phyloP scores from a whole-genome alignment of 2,113 vertebrate genomes.

The Antechinus stuartii region DNA sequence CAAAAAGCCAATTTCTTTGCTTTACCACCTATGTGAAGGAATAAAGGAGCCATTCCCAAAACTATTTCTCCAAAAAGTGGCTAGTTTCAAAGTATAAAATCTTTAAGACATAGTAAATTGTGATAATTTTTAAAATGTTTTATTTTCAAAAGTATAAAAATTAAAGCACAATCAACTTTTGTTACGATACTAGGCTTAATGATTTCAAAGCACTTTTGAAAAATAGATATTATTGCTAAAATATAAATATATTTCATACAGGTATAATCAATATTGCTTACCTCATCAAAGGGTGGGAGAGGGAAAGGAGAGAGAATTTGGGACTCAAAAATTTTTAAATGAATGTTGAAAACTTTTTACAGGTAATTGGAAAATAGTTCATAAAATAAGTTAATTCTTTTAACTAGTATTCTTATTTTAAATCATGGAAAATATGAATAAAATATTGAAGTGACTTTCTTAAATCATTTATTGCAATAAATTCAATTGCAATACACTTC shows the following conservation, averaged over 20 bases:
- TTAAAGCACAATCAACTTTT: neutral
- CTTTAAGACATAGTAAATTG: neutral
- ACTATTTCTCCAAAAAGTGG: neutral
- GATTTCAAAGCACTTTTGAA: neutral
- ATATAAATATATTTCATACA: neutral
- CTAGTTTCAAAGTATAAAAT: conserved; percentile 29
- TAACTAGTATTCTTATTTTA: conserved; percentile 1
- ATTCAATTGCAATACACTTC: neutral
- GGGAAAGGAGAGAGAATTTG: neutral
- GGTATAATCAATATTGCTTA: neutral
- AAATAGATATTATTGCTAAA: neutral
- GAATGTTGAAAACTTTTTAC: neutral
- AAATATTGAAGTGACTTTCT: neutral
- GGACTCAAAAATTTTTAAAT: neutral
- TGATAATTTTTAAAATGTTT: neutral
- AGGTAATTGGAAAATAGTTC: neutral
- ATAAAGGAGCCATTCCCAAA: neutral
- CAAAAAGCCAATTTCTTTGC: neutral
- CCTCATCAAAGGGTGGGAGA: neutral
- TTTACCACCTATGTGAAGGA: neutral
- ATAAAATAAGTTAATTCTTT: neutral
- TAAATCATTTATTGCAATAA: neutral
- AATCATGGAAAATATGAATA: neutral
- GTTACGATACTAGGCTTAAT: neutral
- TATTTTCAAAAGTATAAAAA: neutral